Conservation (phyloP, 2,888 invertebrate genomes). For the Rosalia funebris region DNA sequence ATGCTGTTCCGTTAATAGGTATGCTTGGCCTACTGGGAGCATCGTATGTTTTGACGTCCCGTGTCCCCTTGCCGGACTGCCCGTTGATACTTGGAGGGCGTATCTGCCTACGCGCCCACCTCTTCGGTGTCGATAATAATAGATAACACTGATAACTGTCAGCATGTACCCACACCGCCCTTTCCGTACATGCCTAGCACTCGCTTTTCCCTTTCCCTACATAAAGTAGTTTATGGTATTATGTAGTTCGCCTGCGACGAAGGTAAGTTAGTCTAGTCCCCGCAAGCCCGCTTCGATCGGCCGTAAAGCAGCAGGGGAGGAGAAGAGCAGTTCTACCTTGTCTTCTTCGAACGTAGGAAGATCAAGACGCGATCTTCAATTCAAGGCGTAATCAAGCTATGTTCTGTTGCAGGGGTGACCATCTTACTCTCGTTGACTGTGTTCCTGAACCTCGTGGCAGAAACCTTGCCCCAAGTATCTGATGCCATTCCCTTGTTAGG, state of each 20-base stretch:
- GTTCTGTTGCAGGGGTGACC: slow-evolving; percentile 95
- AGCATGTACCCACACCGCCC: slow-evolving; percentile 47
- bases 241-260: not conserved
- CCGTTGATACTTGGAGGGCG: slow-evolving; percentile 67
- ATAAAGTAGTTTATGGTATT: slow-evolving; percentile 26
- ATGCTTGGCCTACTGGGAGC: slow-evolving; percentile 64
- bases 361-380: slow-evolving; percentile 8
- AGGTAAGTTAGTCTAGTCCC: slow-evolving; percentile 23
- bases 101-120: slow-evolving; percentile 9
- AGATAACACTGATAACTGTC: slow-evolving; percentile 33
- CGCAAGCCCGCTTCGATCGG: not conserved
- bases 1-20: slow-evolving; percentile 87
- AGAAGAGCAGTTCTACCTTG: not conserved
- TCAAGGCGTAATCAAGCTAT: slow-evolving; percentile 67
- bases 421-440: slow-evolving; percentile 99
- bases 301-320: not conserved
- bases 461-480: slow-evolving; percentile 99
- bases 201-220: slow-evolving; percentile 33
- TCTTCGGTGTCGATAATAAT: slow-evolving; percentile 26
- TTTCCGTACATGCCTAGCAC: slow-evolving; percentile 30
- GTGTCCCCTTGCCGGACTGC: slow-evolving; percentile 61
- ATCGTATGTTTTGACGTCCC: slow-evolving; percentile 64
- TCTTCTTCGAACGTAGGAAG: not conserved
- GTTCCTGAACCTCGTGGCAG: slow-evolving; percentile 99
- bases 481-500: slow-evolving; percentile 99